Evolutionary conservation across 2,113 vertebrate genomes (phyloP).

Genomic region (Zosterops japonicus): DNA sequence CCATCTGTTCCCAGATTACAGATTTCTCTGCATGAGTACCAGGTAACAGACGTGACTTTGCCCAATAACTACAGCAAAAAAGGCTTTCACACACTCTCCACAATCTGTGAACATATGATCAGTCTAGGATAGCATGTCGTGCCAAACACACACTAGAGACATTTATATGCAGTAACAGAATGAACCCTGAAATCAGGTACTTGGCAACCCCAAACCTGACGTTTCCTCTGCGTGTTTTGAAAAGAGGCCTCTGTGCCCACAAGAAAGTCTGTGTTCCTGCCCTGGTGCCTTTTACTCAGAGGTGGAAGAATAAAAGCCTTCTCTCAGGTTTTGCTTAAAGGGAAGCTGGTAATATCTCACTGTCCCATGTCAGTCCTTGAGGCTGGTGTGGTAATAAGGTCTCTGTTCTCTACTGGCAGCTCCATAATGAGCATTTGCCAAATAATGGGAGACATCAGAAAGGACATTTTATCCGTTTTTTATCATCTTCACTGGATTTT

Average conservation of each 20-base stretch:
- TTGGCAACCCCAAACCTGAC: not conserved
- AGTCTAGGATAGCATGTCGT: conserved; percentile 63
- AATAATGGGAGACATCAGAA: not conserved
- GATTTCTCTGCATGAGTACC: conserved; percentile 69
- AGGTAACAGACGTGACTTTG: conserved; percentile 69
- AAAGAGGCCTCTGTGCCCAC: not conserved
- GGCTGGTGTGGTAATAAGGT: not conserved
- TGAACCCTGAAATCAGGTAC: conserved; percentile 45
- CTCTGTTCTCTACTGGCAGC: not conserved
- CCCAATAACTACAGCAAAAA: conserved; percentile 65
- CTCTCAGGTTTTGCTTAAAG: not conserved
- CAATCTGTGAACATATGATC: conserved; percentile 75
- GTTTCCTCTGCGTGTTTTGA: not conserved
- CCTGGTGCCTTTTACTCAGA: not conserved
- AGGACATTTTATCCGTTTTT: not conserved
- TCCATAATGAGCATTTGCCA: not conserved
- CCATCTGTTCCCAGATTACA: conserved; percentile 72
- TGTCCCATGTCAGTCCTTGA: not conserved
- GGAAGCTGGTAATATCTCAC: not conserved
- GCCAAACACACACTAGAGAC: conserved; percentile 64
- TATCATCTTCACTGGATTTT: not conserved
- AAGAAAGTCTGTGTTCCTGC: not conserved
- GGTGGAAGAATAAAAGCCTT: not conserved
- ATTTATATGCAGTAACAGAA: conserved; percentile 57
- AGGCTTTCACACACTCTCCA: conserved; percentile 60